Evolutionary conservation across 2,797 vertebrate genomes (phyloP), one percentile per base, ranked within the genome.

Genomic region (Neosalanx taihuensis): DNA sequence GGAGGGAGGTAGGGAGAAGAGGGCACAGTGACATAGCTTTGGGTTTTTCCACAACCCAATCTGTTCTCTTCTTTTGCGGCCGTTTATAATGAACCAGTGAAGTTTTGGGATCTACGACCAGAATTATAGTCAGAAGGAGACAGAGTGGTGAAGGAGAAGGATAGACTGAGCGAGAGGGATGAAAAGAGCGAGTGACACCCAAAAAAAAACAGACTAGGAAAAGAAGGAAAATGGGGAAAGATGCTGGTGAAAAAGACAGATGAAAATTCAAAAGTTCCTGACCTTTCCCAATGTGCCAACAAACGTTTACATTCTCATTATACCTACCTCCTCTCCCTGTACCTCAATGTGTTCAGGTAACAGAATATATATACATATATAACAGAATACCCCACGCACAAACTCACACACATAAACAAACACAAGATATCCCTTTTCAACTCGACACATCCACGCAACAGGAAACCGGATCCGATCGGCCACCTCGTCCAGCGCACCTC

Each of bases 1-100:
- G 49, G 60, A 70, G 51, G 62, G 61, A 64, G 59, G 64, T n/a
- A 58, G 63, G 60, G 73, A 74, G 76, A 69, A 79, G 77, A 84
- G 88, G 85, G 84, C 88, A 89, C 76, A 69, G 85, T 90, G 89
- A 90, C 88, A 90, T 90, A 84, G 75, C 67, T 1, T 4, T 41
- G 37, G 17, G 20, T 41, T 65, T 35, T 35, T 65, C 37, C 64
- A 46, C 37, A 15, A 64, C 64, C 26, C 46, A 49, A 65, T 65
- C 63, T 65, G 35, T 35, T 17, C 33, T 62, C 60, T 62, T 17
- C 12, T 18, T 33, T 30, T 33, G 29, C 18, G 17, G 23, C 10
- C 26, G 4, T 41, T 41, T 41, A 64, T 64, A 37, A 46, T 65
- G 35, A 65, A n/a, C 37, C 35, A 37, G 64, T n/a, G 64, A 65